Evolutionary conservation across 2,113 vertebrate species (phyloP).

Genomic region (Dolichallabes microphthalmus): DNA sequence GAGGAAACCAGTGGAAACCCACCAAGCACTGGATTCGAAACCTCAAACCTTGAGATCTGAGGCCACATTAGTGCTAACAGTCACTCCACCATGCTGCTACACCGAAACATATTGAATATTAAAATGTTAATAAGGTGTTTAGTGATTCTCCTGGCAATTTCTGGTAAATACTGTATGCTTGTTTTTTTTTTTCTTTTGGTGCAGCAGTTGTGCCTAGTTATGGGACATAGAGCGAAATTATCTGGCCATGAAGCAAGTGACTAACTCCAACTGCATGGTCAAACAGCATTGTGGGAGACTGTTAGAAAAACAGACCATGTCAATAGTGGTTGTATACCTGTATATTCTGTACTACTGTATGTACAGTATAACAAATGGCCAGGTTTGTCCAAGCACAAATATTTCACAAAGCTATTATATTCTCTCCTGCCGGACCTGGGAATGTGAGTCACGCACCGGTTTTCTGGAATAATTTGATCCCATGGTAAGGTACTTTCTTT

Average conservation of each 20-base stretch:
- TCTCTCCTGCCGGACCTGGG: background rate
- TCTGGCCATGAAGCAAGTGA: background rate
- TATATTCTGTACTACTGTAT: too few species aligned
- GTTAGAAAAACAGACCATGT: background rate
- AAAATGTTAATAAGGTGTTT: background rate
- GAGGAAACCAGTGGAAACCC: too few species aligned
- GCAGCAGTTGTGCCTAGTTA: background rate
- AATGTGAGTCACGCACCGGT: background rate
- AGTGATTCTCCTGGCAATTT: background rate
- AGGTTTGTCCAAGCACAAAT: background rate
- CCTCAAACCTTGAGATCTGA: too few species aligned
- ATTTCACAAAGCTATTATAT: background rate
- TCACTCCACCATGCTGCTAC: too few species aligned
- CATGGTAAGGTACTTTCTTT: background rate
- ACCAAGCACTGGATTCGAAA: too few species aligned
- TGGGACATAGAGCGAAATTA: background rate
- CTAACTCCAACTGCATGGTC: background rate
- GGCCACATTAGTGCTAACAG: too few species aligned
- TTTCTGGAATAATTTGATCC: background rate
- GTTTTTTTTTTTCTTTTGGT: background rate
- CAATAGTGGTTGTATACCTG: background rate
- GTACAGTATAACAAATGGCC: background rate
- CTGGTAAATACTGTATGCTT: background rate
- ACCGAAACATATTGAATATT: background rate
- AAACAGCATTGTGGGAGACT: background rate